These are phyloP conservation scores for Alitta virens DNA, from an alignment of 2,888 invertebrate species.

Conservation along the genomic window DNA sequence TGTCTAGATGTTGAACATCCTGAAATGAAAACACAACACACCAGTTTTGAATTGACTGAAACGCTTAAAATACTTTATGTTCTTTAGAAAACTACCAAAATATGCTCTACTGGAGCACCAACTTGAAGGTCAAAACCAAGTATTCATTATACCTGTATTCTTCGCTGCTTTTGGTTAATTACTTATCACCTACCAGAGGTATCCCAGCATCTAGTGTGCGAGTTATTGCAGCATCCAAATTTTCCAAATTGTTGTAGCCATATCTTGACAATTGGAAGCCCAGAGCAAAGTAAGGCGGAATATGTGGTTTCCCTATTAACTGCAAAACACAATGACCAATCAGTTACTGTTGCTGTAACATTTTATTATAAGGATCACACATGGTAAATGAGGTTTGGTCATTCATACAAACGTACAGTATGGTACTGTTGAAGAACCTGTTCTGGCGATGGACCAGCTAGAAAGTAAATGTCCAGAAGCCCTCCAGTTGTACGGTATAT, in stretches of 20 bases:
- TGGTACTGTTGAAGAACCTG: slow-evolving; percentile 58
- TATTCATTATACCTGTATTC: too few species aligned
- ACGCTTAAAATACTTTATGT: too few species aligned
- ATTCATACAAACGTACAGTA: slow-evolving; percentile 29
- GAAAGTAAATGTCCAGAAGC: slow-evolving; percentile 73
- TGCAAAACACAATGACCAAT: slow-evolving; percentile 8
- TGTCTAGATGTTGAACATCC: slow-evolving; percentile 54
- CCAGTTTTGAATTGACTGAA: too few species aligned
- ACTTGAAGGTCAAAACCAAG: too few species aligned
- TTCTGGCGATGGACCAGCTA: slow-evolving; percentile 72
- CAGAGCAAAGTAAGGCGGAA: slow-evolving; percentile 82
- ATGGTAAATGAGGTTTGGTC: not conserved
- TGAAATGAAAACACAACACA: slow-evolving; percentile 19
- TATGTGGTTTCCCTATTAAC: slow-evolving; percentile 68
- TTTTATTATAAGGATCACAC: too few species aligned
- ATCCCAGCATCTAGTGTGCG: slow-evolving; percentile 27
- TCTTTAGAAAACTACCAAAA: too few species aligned
- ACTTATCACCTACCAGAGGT: slow-evolving; percentile 19
- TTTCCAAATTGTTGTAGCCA: slow-evolving; percentile 31
- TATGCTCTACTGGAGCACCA: too few species aligned
- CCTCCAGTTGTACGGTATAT: slow-evolving; percentile 82
- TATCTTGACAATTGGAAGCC: slow-evolving; percentile 80
- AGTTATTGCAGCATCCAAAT: slow-evolving; percentile 25
- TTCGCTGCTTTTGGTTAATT: too few species aligned
- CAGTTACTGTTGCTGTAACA: too few species aligned